Conservation (phyloP, 2,888 invertebrate species). For the Falcaria lacertinaria region DNA sequence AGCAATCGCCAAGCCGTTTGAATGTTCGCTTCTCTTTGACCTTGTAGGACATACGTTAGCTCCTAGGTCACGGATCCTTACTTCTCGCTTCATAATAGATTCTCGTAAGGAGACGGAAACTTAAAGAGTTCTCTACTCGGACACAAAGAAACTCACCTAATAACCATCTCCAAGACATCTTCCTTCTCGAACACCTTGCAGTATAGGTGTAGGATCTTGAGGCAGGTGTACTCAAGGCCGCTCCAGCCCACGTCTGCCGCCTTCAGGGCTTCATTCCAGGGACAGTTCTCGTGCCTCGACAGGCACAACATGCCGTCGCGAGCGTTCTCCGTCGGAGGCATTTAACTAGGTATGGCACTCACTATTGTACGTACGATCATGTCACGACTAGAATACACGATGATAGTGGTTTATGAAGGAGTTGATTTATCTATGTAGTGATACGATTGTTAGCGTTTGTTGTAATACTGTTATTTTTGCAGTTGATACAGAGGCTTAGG, state of each 20-base stretch:
- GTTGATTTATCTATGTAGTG: too few relatives aligned
- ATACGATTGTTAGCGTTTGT: too few relatives aligned
- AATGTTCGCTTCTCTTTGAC: too few relatives aligned
- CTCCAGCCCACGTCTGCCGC: slow-evolving; percentile 85
- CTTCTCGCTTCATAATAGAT: too few relatives aligned
- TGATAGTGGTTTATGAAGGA: not conserved
- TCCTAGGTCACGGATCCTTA: too few relatives aligned
- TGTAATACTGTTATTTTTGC: too few relatives aligned
- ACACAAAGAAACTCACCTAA: slow-evolving; percentile 80
- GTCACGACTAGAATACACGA: not conserved
- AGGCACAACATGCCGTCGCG: slow-evolving; percentile 80
- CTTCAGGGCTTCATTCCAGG: slow-evolving; percentile 78
- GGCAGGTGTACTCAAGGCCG: slow-evolving; percentile 90
- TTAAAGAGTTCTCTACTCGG: too few relatives aligned
- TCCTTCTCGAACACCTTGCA: slow-evolving; percentile 92
- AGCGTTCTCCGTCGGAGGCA: slow-evolving; percentile 71
- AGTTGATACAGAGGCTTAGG: too few relatives aligned
- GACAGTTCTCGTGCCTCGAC: slow-evolving; percentile 82
- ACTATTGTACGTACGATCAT: slow-evolving; percentile 2
- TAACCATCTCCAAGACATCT: slow-evolving; percentile 88
- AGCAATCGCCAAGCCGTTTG: too few relatives aligned
- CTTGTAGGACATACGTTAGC: too few relatives aligned
- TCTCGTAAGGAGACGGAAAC: too few relatives aligned
- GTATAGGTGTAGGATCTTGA: slow-evolving; percentile 90
- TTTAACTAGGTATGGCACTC: slow-evolving; percentile 39